These are phyloP conservation scores for Onychorhynchus coronatus DNA, from an alignment of 2,113 vertebrate genomes.

Conservation along the genomic window DNA sequence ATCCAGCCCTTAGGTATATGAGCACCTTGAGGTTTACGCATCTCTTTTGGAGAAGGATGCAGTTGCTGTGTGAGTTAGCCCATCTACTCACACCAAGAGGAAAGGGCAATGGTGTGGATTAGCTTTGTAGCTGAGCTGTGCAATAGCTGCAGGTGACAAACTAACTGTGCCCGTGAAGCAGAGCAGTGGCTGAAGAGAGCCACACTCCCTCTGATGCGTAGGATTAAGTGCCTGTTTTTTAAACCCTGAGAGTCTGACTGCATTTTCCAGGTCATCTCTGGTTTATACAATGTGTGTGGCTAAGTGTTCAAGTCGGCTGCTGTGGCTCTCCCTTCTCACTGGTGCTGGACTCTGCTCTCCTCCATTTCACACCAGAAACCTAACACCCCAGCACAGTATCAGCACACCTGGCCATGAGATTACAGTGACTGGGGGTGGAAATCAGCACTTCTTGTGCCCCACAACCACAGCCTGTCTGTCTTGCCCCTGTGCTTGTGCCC, in stretches of 20 bases:
- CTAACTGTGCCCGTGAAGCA: accelerated
- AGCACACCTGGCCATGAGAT: accelerated
- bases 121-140: background rate
- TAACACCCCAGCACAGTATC: background rate
- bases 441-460: accelerated
- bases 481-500: accelerated
- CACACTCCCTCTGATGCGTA: background rate
- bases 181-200: background rate
- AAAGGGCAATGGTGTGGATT: background rate
- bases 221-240: background rate
- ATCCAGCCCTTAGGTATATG: background rate
- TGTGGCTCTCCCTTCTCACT: background rate
- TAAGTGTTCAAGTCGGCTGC: background rate
- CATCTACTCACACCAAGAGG: too few species aligned
- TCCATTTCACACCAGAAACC: background rate
- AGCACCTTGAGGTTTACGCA: background rate
- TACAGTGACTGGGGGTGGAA: background rate
- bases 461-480: background rate
- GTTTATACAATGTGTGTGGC: accelerated
- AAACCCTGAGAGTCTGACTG: background rate
- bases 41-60: background rate
- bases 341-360: background rate
- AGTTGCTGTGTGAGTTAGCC: background rate
- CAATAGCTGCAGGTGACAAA: background rate
- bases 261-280: background rate